Conservation (phyloP, 2,888 invertebrate genomes). For the Xestobium rufovillosum region DNA sequence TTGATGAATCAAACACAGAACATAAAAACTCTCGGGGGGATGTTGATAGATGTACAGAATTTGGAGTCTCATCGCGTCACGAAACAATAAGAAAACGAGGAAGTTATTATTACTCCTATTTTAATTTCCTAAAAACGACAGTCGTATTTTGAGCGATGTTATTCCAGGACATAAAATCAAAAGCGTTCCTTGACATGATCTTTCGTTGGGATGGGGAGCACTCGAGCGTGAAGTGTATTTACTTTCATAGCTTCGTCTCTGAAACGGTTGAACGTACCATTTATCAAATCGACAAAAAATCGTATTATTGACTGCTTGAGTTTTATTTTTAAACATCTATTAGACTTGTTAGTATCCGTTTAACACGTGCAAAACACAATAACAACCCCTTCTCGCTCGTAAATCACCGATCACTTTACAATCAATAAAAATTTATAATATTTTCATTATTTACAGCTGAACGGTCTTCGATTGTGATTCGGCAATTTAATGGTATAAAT, state of each 20-base stretch:
- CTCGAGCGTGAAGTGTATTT: neutral
- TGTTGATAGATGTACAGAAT: too few relatives aligned
- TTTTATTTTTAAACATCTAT: constrained; percentile 1
- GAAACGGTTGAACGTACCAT: constrained; percentile 2
- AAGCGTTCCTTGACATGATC: too few relatives aligned
- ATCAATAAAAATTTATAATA: neutral
- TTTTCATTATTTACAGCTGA: constrained; percentile 1
- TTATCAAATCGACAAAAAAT: neutral
- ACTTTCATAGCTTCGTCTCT: neutral
- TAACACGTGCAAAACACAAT: constrained; percentile 1
- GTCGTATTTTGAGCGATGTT: too few relatives aligned
- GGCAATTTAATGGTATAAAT: constrained; percentile 2
- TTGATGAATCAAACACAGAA: constrained; percentile 31
- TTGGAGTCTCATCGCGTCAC: too few relatives aligned
- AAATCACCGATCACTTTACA: constrained; percentile 1
- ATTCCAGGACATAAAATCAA: too few relatives aligned
- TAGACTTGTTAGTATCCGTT: neutral
- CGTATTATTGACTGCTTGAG: neutral
- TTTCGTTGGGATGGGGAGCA: too few relatives aligned
- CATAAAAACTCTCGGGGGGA: too few relatives aligned
- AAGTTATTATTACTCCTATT: too few relatives aligned
- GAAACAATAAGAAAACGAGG: too few relatives aligned
- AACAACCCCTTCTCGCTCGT: neutral
- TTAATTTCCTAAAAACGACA: too few relatives aligned
- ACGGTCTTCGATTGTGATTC: constrained; percentile 1